Conservation (phyloP, 1,140 invertebrate species). For the Drosophila athabasca region DNA sequence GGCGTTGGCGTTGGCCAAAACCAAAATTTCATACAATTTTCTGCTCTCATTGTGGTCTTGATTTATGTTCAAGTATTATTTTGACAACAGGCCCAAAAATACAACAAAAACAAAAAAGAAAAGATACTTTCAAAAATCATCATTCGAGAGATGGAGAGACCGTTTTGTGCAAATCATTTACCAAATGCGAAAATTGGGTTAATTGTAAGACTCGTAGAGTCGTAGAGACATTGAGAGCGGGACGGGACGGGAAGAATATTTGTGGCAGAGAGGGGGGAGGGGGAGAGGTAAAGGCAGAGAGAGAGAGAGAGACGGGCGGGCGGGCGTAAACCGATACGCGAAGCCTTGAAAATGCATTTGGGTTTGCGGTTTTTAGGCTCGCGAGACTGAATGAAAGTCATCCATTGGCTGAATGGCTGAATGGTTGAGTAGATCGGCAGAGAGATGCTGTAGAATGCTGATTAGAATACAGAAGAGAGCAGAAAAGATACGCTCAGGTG, state of each 20-base stretch:
- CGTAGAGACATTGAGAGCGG: conserved; percentile 31
- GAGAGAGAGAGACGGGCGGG: background rate
- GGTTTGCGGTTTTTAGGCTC: conserved; percentile 10
- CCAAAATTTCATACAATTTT: conserved; percentile 25
- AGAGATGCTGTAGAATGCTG: conserved; percentile 19
- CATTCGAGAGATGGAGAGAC: background rate
- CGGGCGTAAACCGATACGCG: conserved; percentile 11
- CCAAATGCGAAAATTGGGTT: conserved; percentile 70
- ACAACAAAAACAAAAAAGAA: too few species aligned
- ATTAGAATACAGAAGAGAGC: conserved; percentile 23
- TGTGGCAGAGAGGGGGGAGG: conserved; percentile 14
- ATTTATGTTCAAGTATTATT: conserved; percentile 64
- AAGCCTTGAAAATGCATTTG: conserved; percentile 56
- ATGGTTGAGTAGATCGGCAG: conserved; percentile 34
- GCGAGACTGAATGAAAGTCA: conserved; percentile 46
- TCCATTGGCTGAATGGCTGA: conserved; percentile 18
- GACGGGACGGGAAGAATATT: conserved; percentile 33
- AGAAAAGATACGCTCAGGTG: conserved; percentile 35
- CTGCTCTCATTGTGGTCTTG: conserved; percentile 49
- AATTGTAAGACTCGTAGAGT: conserved; percentile 46
- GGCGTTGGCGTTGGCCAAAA: conserved; percentile 50
- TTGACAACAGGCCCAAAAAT: conserved; percentile 45
- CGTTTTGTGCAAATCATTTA: conserved; percentile 60
- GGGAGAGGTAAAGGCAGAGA: background rate
- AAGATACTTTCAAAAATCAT: conserved; percentile 53